These are phyloP conservation scores for Pomatorhinus ruficollis DNA, from an alignment of 2,113 vertebrate genomes.

Conservation along the genomic window DNA sequence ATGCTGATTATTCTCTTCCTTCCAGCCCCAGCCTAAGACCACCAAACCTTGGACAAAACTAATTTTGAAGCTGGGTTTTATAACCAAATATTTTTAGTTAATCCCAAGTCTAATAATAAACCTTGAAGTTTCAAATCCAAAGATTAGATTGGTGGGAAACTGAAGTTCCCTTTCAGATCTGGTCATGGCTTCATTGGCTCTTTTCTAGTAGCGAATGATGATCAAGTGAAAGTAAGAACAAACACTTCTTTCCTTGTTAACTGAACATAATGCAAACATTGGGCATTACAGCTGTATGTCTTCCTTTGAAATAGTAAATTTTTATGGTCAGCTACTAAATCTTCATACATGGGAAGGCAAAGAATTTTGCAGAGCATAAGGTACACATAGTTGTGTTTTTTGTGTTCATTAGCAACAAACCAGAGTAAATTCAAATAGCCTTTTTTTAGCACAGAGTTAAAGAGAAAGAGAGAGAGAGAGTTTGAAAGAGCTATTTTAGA, in stretches of 20 bases:
- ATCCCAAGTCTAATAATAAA: not conserved
- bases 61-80: not conserved
- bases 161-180: not conserved
- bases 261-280: not conserved
- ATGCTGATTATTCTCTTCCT: not conserved
- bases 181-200: not conserved
- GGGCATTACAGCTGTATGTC: not conserved
- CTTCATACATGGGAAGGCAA: not conserved
- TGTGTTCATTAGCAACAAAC: not conserved
- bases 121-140: not conserved
- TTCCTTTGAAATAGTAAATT: not conserved
- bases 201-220: not conserved
- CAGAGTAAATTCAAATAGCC: not conserved
- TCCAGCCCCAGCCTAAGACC: not conserved
- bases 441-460: not conserved
- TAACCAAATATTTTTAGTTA: not conserved
- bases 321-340: not conserved
- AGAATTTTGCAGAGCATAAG: not conserved
- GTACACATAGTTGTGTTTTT: not conserved
- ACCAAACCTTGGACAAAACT: not conserved
- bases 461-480: not conserved
- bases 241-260: not conserved
- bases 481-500: not conserved
- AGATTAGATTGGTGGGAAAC: not conserved
- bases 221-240: not conserved